Evolutionary conservation across 1,140 invertebrate genomes (phyloP), one percentile per base, ranked within the genome.

Genomic region (Choristoneura fumiferana): DNA sequence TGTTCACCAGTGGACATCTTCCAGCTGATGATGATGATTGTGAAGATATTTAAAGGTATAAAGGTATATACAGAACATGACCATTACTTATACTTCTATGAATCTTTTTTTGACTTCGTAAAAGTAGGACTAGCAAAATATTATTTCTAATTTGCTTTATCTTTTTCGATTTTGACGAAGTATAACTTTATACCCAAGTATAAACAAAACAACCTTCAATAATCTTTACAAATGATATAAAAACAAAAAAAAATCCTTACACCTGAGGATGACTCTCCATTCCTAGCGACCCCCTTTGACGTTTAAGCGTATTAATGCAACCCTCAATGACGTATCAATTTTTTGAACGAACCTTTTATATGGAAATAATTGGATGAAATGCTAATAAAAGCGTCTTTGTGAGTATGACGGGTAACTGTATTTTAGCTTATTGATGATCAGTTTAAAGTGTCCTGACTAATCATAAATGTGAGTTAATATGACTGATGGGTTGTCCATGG

Each of bases 341-440:
- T 80, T 74, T 58, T 64, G 71, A 73, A 73, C 73, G 70, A 74
- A 75, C 54, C 66, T 76, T 78, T 81, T 63, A 65, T 57, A 17
- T 71, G 43, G 67, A 63, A 66, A 76, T 79, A 79, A 76, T 79
- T 79, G 76, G 69, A 71, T 75, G 64, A 68, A 72, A 69, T 76
- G 67, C 71, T 76, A 78, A 78, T 73, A 72, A 65, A 55, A 56
- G 18, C 43, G 10, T 22, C 43, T 33, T 49, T 49, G 22, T 45
- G 40, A 18, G 15, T 33, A 4, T 54, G 34, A 36, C 33, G 34
- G 13, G 5, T 15, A 35, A 14, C 8, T 35, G 15, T 45, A 3
- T 10, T 53, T 33, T 6, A 29, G 22, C 22, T 49, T 49, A 49
- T 49, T 49, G 18, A 49, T 49, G 52, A 54, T 54, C 6, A 33